These are phyloP conservation scores for Myiothlypis coronata DNA, from an alignment of 2,797 vertebrate species.

Conservation along the genomic window DNA sequence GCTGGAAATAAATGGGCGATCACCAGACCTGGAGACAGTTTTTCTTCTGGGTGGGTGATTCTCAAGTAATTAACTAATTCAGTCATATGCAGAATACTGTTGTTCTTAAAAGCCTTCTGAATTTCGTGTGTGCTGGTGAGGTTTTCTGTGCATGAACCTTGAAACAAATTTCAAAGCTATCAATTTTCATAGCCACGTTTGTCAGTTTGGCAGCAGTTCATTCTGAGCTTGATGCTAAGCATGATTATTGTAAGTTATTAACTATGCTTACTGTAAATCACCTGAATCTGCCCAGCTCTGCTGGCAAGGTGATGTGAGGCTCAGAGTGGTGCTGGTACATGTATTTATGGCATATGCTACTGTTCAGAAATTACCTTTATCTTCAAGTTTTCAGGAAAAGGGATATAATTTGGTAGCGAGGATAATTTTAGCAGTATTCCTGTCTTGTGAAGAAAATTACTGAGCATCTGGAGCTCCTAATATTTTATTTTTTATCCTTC, in stretches of 20 bases:
- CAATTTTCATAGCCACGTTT: conserved; percentile 16
- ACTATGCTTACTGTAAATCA: neutral
- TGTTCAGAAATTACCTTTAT: neutral
- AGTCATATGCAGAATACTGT: neutral
- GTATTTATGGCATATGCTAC: neutral
- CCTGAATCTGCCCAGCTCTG: neutral
- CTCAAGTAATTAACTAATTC: neutral
- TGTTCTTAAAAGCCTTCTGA: neutral
- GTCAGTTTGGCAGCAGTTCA: conserved; percentile 30
- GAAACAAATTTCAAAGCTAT: conserved; percentile 34
- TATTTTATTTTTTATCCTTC: neutral
- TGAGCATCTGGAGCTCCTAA: neutral
- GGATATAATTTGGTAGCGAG: neutral
- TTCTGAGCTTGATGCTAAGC: conserved; percentile 36
- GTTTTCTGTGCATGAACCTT: neutral
- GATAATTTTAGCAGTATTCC: neutral
- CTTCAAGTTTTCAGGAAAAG: neutral
- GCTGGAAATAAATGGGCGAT: neutral
- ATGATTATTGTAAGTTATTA: conserved; percentile 34
- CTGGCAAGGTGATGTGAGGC: neutral
- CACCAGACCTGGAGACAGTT: neutral
- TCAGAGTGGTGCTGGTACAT: neutral
- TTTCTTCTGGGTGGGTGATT: neutral
- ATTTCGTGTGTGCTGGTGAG: neutral
- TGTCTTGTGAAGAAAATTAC: neutral